Conservation (phyloP, 2,113 vertebrate species). For the Axis porcinus region DNA sequence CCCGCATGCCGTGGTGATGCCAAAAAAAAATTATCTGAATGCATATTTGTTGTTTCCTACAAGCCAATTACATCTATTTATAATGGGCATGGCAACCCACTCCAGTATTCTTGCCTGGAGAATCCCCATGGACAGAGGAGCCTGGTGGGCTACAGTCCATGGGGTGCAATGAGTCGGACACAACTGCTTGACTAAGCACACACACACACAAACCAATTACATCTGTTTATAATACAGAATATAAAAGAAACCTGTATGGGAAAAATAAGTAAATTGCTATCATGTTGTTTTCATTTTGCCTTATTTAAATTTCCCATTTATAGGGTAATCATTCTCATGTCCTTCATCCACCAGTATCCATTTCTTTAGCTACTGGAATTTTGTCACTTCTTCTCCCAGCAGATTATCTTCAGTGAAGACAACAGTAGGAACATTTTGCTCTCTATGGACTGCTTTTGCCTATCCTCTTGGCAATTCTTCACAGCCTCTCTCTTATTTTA, state of each 20-base stretch:
- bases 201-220: background rate
- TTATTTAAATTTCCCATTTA: background rate
- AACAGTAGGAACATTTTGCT: background rate
- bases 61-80: background rate
- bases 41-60: conserved; percentile 34
- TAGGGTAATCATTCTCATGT: background rate
- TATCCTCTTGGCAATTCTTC: background rate
- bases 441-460: background rate
- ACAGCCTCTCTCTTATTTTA: background rate
- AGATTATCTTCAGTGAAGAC: background rate
- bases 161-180: background rate
- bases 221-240: background rate
- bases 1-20: background rate
- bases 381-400: background rate
- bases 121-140: background rate
- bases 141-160: background rate
- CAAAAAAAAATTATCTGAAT: background rate
- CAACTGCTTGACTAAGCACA: background rate
- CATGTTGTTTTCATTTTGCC: background rate
- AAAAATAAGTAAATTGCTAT: background rate
- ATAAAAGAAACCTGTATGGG: background rate
- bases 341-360: background rate
- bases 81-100: background rate
- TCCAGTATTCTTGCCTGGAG: background rate
- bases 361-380: background rate